Evolutionary conservation across 2,797 vertebrate species (phyloP), one percentile per base, ranked within the genome.

Genomic region (Simalia tracyae): DNA sequence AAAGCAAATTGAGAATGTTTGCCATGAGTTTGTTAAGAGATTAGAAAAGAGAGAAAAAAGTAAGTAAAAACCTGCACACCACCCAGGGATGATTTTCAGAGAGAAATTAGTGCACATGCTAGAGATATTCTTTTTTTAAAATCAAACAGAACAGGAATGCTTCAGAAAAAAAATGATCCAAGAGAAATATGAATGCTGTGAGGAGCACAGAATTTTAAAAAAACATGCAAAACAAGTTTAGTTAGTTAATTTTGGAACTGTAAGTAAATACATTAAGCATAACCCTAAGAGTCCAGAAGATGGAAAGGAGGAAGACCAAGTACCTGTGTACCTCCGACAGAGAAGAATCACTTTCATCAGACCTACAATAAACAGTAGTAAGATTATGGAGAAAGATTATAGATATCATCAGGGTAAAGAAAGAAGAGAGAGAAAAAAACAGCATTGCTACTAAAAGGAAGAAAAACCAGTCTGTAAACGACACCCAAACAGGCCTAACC

Each of bases 271-370:
- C 72, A 50, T 91, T 94, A 94, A 93, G 93, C 94, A 93, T 68
- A 95, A 90, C 86, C 93, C 42, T 89, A 86, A 95, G 95, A 97
- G 85, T 94, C 88, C 94, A 95, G 96, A 95, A 95, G 84, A 95
- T 95, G 93, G 96, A 97, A 97, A 96, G 97, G 95, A 96, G 60
- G 96, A 96, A 96, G 94, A 97, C 95, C 95, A 95, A 96, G 96
- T 98, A 99, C 98, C 98, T 99, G 96, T 98, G 98, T 95, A 98
- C 97, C 97, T 99, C 98, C 97, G 97, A 98, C 85, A 97, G 97
- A 97, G 98, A 97, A 19, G 97, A 98, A 95, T 99, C 98, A 98
- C 97, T 98, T 97, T 98, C 98, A 96, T 98, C 98, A 97, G 98
- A 98, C 98, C 99, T 99, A 98, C 93, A 98, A 97, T 94, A 96